Evolutionary conservation across 2,888 invertebrate species (phyloP), one percentile per base, ranked within the genome.

Genomic region (Macroteleia sp.): DNA sequence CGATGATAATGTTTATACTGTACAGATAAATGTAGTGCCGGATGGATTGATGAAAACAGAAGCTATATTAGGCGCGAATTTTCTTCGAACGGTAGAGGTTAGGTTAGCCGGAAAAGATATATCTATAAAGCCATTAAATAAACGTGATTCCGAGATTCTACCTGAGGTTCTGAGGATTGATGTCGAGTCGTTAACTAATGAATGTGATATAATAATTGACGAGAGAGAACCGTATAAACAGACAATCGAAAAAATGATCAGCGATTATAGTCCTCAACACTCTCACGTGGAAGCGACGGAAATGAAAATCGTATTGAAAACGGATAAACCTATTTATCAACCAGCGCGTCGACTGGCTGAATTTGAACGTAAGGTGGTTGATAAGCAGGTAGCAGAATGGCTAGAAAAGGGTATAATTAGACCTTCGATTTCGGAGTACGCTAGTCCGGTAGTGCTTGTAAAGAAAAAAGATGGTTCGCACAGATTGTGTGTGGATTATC

Each of bases 401-500:
- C 30, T 46, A 22, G 19, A 30, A 1, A n/a, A 44, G 20, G 61
- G 34, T 22, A 61, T 61, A n/a, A 14, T 61, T 14, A 28, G 46
- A 61, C 32, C 61, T 14, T 46, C 61, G 3, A 36, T 46, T 1
- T 46, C 44, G 1, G 46, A 61, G 1, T 61, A 34, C 9, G 61
- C 34, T 25, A 61, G 61, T 9, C 61, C 46, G 1, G 10, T 44
- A 9, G 61, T 61, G 3, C 14, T 61, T 17, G 46, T 46, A 1
- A 9, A 17, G 14, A 61, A 59, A 14, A 59, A 61, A 36, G 46
- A 61, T 17, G 36, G 25, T 8, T 12, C 34, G 16, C 16, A 10
- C 16, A 16, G 61, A 19, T 36, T 61, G 8, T 61, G 61, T 25
- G 36, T 61, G 0, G 61, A 61, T 14, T 61, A 46, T n/a, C 9